Percentiles rank a stretch among this genome's conserved stretches.
phyloP scores from a whole-genome alignment of 2,113 vertebrate species.

The Acanthisitta chloris region DNA sequence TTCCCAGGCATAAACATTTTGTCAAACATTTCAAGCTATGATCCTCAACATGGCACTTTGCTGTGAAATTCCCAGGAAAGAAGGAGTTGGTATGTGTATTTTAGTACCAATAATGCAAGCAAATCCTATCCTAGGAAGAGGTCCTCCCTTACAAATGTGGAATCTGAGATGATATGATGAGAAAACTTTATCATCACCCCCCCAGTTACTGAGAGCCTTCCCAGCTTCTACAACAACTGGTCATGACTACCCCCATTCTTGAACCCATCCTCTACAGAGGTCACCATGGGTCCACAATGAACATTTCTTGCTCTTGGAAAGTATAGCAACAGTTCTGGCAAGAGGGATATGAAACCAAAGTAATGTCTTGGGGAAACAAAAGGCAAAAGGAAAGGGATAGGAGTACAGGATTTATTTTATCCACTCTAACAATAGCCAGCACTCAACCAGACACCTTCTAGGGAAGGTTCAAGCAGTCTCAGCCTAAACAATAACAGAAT shows the following conservation, averaged over 20 bases:
- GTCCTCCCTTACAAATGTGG: background rate
- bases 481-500: background rate
- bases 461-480: background rate
- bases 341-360: background rate
- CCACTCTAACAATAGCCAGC: background rate
- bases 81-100: background rate
- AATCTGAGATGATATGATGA: background rate
- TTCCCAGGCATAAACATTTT: background rate
- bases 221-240: background rate
- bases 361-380: background rate
- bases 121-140: background rate
- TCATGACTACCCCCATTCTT: background rate
- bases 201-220: background rate
- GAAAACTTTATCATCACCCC: background rate
- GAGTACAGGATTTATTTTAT: background rate
- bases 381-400: background rate
- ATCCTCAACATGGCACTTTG: background rate
- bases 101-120: background rate
- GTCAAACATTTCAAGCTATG: background rate
- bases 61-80: background rate
- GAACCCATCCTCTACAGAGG: background rate
- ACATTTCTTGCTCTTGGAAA: background rate
- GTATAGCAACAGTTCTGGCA: background rate
- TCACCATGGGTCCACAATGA: background rate
- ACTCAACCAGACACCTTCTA: background rate